A percentile compares a stretch with the other conserved stretches of the same genome.
Evolutionary conservation across 2,888 invertebrate genomes (phyloP).

Genomic region (Phytoseiulus persimilis): DNA sequence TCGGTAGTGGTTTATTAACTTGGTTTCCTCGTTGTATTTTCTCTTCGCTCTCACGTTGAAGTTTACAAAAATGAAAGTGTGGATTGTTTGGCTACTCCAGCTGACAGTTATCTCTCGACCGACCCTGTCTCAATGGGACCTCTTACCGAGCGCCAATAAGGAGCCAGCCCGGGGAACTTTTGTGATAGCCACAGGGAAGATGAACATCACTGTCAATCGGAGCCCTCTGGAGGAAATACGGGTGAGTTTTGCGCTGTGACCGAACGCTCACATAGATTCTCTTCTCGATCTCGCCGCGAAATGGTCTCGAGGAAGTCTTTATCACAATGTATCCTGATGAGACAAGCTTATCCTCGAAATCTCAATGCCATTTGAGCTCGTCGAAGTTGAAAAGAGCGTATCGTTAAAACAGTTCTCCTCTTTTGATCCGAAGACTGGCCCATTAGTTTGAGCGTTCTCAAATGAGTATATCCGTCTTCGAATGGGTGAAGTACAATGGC

Average conservation of each 20-base stretch:
- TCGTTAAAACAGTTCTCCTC: too few species aligned
- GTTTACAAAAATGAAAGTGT: not conserved
- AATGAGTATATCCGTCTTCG: too few species aligned
- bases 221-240: constrained; percentile 19
- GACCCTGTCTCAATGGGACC: constrained; percentile 20
- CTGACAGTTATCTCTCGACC: not conserved
- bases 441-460: too few species aligned
- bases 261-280: not conserved
- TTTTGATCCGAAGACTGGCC: too few species aligned
- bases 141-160: constrained; percentile 22
- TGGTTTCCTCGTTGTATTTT: not conserved
- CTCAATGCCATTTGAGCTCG: not conserved
- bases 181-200: constrained; percentile 37
- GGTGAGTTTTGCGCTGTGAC: not conserved
- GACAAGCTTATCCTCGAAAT: not conserved
- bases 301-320: not conserved
- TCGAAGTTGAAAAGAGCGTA: not conserved
- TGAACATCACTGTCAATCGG: constrained; percentile 37
- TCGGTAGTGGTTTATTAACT: constrained; percentile 5
- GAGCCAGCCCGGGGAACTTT: constrained; percentile 32
- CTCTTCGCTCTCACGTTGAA: not conserved
- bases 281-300: not conserved
- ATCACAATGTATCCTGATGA: not conserved
- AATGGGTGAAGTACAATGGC: too few species aligned
- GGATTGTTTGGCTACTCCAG: not conserved